Conservation (phyloP, 2,888 invertebrate genomes). For the Drosophila yooni region DNA sequence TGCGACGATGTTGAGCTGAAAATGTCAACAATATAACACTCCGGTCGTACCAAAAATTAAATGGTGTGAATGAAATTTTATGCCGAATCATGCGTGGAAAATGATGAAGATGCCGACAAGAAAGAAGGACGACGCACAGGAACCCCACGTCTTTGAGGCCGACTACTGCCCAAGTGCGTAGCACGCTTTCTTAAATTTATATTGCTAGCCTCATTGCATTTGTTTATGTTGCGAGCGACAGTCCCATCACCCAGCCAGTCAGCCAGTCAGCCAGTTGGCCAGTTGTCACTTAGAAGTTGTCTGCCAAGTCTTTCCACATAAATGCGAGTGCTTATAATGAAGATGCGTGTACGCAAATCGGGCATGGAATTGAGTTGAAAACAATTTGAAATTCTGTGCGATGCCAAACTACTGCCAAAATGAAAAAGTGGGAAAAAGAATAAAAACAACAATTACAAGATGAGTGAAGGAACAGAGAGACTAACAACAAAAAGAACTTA, state of each 20-base stretch:
- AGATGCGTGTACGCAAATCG: constrained; percentile 68
- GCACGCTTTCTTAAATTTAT: constrained; percentile 71
- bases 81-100: constrained; percentile 80
- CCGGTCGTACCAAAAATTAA: constrained; percentile 63
- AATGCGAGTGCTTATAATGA: constrained; percentile 55
- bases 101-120: constrained; percentile 75
- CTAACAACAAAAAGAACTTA: constrained; percentile 28
- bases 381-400: constrained; percentile 64
- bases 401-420: constrained; percentile 43
- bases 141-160: background rate
- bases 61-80: constrained; percentile 81
- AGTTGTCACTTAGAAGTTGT: constrained; percentile 50
- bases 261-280: constrained; percentile 19
- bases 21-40: constrained; percentile 71
- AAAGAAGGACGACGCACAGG: background rate
- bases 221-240: constrained; percentile 61
- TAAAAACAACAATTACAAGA: constrained; percentile 25
- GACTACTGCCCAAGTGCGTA: constrained; percentile 18
- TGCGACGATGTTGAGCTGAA: constrained; percentile 50
- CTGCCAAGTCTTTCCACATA: constrained; percentile 41
- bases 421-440: constrained; percentile 6
- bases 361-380: constrained; percentile 71
- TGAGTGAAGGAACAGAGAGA: constrained; percentile 10
- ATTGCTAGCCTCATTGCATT: constrained; percentile 73
- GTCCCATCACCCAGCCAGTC: constrained; percentile 2